Conservation (phyloP, 2,113 vertebrate genomes). For the Heptranchias perlo region DNA sequence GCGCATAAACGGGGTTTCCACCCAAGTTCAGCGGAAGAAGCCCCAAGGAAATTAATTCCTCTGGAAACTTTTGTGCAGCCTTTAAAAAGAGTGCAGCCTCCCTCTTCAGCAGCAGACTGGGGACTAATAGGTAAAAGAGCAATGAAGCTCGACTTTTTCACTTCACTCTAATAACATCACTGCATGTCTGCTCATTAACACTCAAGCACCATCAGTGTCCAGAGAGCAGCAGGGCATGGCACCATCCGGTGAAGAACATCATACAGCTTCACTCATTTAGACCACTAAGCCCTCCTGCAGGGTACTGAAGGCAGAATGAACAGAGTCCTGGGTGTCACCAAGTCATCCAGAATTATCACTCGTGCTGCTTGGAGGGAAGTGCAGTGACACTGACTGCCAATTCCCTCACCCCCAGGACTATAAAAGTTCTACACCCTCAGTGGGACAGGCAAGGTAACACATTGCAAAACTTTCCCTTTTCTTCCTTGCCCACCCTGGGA, state of each 20-base stretch:
- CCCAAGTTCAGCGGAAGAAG: background rate
- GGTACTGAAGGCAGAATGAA: background rate
- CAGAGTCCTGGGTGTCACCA: background rate
- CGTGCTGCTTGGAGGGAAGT: background rate
- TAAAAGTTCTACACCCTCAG: background rate
- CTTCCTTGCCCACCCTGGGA: background rate
- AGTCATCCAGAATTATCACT: background rate
- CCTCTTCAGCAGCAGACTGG: background rate
- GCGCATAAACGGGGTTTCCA: background rate
- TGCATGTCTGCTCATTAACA: background rate
- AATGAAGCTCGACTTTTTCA: background rate
- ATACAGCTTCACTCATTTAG: background rate
- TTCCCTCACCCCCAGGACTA: no score
- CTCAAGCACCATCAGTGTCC: background rate
- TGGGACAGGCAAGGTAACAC: background rate
- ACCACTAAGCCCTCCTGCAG: background rate
- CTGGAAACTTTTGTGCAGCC: background rate
- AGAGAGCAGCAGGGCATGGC: background rate
- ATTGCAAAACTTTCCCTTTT: background rate
- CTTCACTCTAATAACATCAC: background rate
- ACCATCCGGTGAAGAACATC: background rate
- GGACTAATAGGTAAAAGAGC: background rate
- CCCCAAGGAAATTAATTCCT: background rate
- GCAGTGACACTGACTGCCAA: background rate
- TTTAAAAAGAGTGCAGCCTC: background rate